Percentiles rank a stretch among this genome's conserved stretches.
phyloP scores from a whole-genome alignment of 2,113 vertebrate genomes.

The Amazona vittata region DNA sequence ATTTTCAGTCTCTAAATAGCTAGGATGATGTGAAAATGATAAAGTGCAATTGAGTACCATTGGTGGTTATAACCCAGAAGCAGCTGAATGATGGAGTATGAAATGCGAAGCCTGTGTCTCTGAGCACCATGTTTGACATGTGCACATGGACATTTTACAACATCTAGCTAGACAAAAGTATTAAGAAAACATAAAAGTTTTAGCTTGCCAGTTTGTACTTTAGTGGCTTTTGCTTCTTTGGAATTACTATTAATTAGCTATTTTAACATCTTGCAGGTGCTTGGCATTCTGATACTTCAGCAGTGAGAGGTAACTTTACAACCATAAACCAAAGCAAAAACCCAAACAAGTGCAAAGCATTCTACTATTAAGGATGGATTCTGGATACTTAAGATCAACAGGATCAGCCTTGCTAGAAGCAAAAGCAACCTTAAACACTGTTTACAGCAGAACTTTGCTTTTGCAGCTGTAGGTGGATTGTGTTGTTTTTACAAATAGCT shows the following conservation, averaged over 20 bases:
- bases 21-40: slow-evolving; percentile 27
- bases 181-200: not conserved
- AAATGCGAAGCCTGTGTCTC: not conserved
- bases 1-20: slow-evolving; percentile 38
- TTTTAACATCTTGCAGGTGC: not conserved
- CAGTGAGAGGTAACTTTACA: not conserved
- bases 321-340: not conserved
- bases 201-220: not conserved
- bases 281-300: not conserved
- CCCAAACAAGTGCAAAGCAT: not conserved
- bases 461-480: not conserved
- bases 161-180: not conserved
- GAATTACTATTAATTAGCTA: not conserved
- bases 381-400: not conserved
- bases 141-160: not conserved
- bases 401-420: not conserved
- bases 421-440: not conserved
- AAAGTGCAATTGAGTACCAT: not conserved
- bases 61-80: not conserved
- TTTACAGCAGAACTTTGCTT: not conserved
- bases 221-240: not conserved
- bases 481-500: not conserved
- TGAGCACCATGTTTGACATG: not conserved
- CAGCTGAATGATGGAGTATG: not conserved
- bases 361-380: not conserved